A percentile compares a stretch with the other conserved stretches of the same genome.
These are phyloP conservation scores for Peromyscus maniculatus DNA, from an alignment of 2,113 vertebrate species.

Conservation along the genomic window DNA sequence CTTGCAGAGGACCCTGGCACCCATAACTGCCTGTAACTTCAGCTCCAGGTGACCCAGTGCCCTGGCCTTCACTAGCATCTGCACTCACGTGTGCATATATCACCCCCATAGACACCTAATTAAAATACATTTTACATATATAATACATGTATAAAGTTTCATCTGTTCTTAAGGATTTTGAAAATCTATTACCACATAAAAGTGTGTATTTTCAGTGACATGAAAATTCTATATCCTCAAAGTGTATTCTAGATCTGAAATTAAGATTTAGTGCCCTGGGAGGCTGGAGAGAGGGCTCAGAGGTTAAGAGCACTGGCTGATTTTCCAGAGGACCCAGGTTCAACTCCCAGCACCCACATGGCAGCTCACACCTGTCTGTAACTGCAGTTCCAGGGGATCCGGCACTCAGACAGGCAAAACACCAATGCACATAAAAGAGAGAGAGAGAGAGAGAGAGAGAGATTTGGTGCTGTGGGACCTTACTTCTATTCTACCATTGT, in stretches of 20 bases:
- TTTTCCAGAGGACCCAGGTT: background rate
- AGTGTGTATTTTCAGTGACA: slow-evolving; percentile 57
- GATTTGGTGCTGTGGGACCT: slow-evolving; percentile 11
- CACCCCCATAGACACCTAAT: background rate
- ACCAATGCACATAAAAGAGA: background rate
- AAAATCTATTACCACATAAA: slow-evolving; percentile 39
- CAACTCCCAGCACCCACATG: background rate
- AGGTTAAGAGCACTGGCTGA: background rate
- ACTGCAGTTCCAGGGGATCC: background rate
- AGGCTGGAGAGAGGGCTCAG: background rate
- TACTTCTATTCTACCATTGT: background rate
- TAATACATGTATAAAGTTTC: background rate
- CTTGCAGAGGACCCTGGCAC: background rate
- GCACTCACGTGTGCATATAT: background rate
- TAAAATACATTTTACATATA: background rate
- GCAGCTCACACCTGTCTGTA: background rate
- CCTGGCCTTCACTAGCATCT: background rate
- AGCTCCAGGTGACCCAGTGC: background rate
- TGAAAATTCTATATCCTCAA: slow-evolving; percentile 50
- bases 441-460: background rate
- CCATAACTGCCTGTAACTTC: background rate
- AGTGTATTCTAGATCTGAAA: slow-evolving; percentile 57
- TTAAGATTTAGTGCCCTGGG: slow-evolving; percentile 7
- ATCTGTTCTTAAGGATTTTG: slow-evolving; percentile 60
- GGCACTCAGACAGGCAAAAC: background rate